Percentiles rank a stretch among this genome's conserved stretches.
These are phyloP conservation scores for Pomacea maculata DNA, from an alignment of 1,140 invertebrate genomes.

Conservation along the genomic window DNA sequence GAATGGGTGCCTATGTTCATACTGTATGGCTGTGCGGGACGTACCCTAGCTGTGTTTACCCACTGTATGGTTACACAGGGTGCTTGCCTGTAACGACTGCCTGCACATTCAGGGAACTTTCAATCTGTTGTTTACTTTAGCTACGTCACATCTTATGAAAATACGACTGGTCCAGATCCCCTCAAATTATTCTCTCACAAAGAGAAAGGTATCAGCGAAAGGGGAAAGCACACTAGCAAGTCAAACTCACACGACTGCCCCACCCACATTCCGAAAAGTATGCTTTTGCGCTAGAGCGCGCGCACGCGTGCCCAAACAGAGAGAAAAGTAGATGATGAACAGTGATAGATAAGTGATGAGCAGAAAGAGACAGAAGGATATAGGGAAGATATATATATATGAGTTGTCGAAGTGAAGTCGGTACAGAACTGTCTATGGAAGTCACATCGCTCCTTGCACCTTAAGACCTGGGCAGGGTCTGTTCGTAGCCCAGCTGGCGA, in stretches of 20 bases:
- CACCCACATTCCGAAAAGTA: not conserved
- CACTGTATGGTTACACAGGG: no score
- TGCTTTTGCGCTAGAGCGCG: not conserved
- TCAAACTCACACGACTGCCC: not conserved
- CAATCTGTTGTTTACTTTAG: not conserved
- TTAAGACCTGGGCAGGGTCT: not conserved
- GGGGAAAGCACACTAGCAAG: not conserved
- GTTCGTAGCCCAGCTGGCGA: not conserved
- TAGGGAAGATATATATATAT: not conserved
- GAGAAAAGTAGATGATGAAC: conserved; percentile 2
- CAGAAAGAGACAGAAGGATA: not conserved
- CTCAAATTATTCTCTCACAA: not conserved
- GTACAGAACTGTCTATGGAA: not conserved
- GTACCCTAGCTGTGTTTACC: no score
- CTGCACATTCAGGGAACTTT: no score
- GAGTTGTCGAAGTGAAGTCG: not conserved
- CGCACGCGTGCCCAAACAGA: not conserved
- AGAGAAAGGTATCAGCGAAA: conserved; percentile 7
- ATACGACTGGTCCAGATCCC: not conserved
- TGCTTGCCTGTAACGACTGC: no score
- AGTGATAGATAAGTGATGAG: not conserved
- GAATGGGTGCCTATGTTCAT: no score
- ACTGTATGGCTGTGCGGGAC: no score
- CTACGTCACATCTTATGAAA: not conserved
- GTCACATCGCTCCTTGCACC: not conserved